Conservation (phyloP, 2,113 vertebrate species). For the Brevimyrus niger region DNA sequence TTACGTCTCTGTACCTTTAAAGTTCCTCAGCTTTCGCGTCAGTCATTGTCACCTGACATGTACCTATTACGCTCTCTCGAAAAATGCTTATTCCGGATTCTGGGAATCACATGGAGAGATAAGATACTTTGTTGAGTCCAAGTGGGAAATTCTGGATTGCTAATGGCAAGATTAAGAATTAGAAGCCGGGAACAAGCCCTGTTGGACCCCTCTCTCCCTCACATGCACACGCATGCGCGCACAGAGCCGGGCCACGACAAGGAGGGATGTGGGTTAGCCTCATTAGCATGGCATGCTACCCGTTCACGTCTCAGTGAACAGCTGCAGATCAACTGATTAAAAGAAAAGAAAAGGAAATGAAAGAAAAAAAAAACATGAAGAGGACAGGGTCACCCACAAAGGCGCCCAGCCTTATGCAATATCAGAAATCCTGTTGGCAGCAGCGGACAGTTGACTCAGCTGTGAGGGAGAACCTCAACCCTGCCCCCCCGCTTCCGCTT, state of each 20-base stretch:
- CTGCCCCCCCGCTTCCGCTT: slow-evolving; percentile 8
- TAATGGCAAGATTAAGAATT: background rate
- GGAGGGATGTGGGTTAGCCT: background rate
- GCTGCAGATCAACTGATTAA: background rate
- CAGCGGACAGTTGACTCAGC: slow-evolving; percentile 53
- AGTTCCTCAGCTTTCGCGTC: background rate
- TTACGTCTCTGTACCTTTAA: background rate
- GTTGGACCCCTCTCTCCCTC: background rate
- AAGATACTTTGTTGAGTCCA: background rate
- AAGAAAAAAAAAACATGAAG: background rate
- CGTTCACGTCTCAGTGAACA: background rate
- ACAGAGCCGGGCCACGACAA: background rate
- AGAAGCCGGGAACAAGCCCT: background rate
- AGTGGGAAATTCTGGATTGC: background rate
- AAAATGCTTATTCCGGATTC: background rate
- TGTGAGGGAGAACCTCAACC: slow-evolving; percentile 38
- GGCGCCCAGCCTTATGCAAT: background rate
- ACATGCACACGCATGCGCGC: too few relatives aligned
- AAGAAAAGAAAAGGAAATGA: background rate
- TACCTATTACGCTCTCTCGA: background rate
- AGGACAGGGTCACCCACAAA: background rate
- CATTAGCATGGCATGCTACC: background rate
- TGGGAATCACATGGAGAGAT: background rate
- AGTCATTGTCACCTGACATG: background rate
- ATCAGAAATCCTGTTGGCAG: background rate